Base-by-base conservation (phyloP, 2,113 vertebrate species). In the Periophthalmodon schlosseri region DNA sequence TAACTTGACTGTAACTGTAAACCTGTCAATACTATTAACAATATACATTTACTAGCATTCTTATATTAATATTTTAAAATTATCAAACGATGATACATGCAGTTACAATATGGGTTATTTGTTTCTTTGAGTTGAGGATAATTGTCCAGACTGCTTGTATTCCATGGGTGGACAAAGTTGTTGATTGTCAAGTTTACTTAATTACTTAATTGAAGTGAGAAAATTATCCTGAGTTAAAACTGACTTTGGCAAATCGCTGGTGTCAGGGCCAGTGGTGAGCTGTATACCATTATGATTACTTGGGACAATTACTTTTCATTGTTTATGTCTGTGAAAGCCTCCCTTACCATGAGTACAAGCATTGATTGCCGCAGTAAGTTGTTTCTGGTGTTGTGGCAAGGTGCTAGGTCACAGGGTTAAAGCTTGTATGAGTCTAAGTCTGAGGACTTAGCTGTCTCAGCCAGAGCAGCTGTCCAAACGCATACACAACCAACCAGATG, bases 381-480 rank as follows among this genome's bases (percentile, higher is more conserved):
- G 28, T 20, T 75, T 69, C 36, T 61, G 39, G 69, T 18, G 67
- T 77, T n/a, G 57, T 69, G 61, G 73, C 75, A 52, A 86, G 77
- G 73, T 78, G 72, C 70, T 67, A 69, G 90, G 90, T 90, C 79
- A 86, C 58, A 76, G 70, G 87, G 84, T 90, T 71, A 86, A 77
- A 23, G 50, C 87, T 80, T 86, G 78, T 78, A 71, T 70, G 75
- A 85, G 85, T 10, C 39, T 47, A 91, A 74, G 74, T 84, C 87
- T 85, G 82, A 91, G 86, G 88, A 91, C 86, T 75, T 58, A 66
- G 57, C 77, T 75, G 83, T 81, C 84, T 82, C 72, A 68, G 70
- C 66, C 71, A 70, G 44, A 85, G 50, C 92, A 93, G 93, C 91
- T 93, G 92, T 89, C 79, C 81, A 92, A 93, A 93, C 34, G 69